These are phyloP conservation scores for Thelaira solivaga DNA, from an alignment of 2,888 invertebrate genomes.

Conservation along the genomic window DNA sequence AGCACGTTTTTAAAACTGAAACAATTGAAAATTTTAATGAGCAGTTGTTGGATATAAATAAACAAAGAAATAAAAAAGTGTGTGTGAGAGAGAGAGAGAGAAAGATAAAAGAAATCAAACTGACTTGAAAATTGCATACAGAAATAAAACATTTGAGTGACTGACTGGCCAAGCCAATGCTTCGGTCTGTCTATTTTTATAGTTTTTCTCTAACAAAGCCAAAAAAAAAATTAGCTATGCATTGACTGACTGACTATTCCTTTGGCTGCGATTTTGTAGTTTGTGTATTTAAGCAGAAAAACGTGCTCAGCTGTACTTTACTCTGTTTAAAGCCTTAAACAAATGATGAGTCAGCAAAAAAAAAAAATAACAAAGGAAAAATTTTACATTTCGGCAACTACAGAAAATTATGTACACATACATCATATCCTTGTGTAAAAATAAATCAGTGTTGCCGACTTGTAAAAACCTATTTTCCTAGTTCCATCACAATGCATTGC, in stretches of 20 bases:
- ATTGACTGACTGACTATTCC: neutral
- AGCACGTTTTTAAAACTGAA: slow-evolving; percentile 61
- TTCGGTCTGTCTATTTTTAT: too few relatives aligned
- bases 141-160: neutral
- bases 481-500: too few relatives aligned
- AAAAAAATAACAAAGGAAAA: neutral
- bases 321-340: slow-evolving; percentile 33
- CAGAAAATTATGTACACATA: slow-evolving; percentile 6
- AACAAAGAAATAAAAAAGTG: neutral
- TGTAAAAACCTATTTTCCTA: too few relatives aligned
- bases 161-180: slow-evolving; percentile 8
- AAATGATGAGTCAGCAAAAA: slow-evolving; percentile 59
- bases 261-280: slow-evolving; percentile 2
- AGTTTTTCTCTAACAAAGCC: too few relatives aligned
- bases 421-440: neutral
- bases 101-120: slow-evolving; percentile 17
- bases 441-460: slow-evolving; percentile 18
- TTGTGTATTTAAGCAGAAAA: slow-evolving; percentile 40
- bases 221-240: too few relatives aligned
- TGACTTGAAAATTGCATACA: slow-evolving; percentile 37
- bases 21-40: slow-evolving; percentile 62
- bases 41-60: slow-evolving; percentile 43
- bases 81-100: too few relatives aligned
- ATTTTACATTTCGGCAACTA: neutral
- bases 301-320: slow-evolving; percentile 52